phyloP scores from a whole-genome alignment of 2,113 vertebrate genomes.

The Sigmodon hispidus region DNA sequence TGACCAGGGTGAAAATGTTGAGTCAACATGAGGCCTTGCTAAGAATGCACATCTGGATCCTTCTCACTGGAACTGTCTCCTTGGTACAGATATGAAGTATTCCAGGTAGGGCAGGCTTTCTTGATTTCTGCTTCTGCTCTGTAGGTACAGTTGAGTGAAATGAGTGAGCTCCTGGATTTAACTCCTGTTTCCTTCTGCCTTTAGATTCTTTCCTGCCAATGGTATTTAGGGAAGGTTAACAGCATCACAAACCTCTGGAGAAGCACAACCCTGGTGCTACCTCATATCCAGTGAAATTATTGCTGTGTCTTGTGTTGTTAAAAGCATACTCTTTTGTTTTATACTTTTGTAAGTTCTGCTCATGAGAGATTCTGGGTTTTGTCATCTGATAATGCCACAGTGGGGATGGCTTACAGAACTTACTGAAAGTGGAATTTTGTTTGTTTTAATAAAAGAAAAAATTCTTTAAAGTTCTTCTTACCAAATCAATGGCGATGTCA shows the following conservation, averaged over 20 bases:
- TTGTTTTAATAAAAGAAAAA: constrained; percentile 68
- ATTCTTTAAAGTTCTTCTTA: constrained; percentile 61
- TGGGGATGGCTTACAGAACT: constrained; percentile 61
- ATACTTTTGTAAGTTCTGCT: constrained; percentile 47
- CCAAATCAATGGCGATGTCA: constrained; percentile 71
- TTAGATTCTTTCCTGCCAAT: background rate
- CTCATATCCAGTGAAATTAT: background rate
- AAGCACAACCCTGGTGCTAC: background rate
- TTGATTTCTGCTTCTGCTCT: background rate
- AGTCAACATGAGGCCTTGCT: background rate
- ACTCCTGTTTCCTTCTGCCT: background rate
- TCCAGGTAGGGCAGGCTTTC: background rate
- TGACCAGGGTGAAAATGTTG: background rate
- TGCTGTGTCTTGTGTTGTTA: background rate
- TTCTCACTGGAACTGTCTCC: background rate
- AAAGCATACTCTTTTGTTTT: background rate
- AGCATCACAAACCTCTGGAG: background rate
- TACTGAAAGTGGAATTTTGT: constrained; percentile 70
- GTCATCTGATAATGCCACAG: constrained; percentile 58
- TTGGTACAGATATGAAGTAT: background rate
- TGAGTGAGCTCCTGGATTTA: background rate
- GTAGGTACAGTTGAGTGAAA: background rate
- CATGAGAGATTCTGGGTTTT: constrained; percentile 60
- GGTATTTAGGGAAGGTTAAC: background rate
- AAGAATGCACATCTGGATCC: background rate